A percentile compares a stretch with the other conserved stretches of the same genome.
Evolutionary conservation across 2,113 vertebrate genomes (phyloP).

Genomic region (Oxyruncus cristatus): DNA sequence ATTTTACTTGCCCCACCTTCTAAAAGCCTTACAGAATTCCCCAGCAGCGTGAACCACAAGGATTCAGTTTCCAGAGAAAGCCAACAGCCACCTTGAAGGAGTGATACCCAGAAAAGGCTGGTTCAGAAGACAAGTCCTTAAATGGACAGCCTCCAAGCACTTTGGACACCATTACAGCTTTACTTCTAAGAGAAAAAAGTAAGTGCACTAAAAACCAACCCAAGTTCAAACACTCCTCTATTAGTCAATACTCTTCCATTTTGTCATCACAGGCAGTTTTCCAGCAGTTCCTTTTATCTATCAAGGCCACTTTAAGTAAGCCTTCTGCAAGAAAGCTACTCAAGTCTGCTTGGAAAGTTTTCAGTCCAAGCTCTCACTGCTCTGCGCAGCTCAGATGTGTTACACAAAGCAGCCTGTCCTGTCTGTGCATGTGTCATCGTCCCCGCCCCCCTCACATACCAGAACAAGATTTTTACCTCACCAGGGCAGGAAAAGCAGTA

Average conservation of each 20-base stretch:
- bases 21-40: neutral
- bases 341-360: neutral
- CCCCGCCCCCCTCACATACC: neutral
- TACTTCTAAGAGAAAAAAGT: neutral
- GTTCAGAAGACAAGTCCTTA: constrained; percentile 31
- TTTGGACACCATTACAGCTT: neutral
- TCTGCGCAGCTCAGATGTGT: neutral
- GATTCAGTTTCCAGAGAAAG: neutral
- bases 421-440: neutral
- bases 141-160: neutral
- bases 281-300: constrained; percentile 8
- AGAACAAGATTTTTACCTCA: neutral
- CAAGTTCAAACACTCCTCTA: neutral
- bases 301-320: constrained; percentile 18
- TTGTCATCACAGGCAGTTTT: neutral
- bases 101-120: neutral
- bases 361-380: neutral
- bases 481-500: neutral
- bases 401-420: neutral
- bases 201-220: neutral
- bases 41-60: neutral
- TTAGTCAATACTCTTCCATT: neutral
- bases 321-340: neutral
- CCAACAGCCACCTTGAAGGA: neutral
- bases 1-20: neutral